Evolutionary conservation across 1,140 invertebrate genomes (phyloP).

Genomic region (Scaptomyza graminum): DNA sequence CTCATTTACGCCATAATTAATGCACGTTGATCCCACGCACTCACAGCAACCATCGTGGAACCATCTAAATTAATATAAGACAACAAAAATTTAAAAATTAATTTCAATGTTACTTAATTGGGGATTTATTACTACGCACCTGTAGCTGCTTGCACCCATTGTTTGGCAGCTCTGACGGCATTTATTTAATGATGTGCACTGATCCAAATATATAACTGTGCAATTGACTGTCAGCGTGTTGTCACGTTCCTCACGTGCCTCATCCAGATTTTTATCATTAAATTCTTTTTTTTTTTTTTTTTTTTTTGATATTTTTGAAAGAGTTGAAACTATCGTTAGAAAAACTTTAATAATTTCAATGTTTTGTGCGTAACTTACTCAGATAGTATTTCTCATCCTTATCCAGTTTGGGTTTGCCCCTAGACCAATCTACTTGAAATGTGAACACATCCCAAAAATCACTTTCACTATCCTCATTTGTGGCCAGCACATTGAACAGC

Average conservation of each 20-base stretch:
- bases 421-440: constrained; percentile 88
- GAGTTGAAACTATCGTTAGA: neutral
- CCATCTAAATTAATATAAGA: constrained; percentile 87
- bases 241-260: constrained; percentile 82
- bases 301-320: no score
- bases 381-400: constrained; percentile 76
- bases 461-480: constrained; percentile 84
- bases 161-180: constrained; percentile 84
- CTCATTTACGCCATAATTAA: constrained; percentile 96
- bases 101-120: neutral
- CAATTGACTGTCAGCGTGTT: constrained; percentile 91
- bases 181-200: constrained; percentile 95
- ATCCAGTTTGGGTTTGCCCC: constrained; percentile 73
- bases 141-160: constrained; percentile 79
- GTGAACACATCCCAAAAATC: constrained; percentile 90
- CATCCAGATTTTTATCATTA: constrained; percentile 75
- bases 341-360: neutral
- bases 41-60: constrained; percentile 98
- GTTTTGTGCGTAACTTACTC: constrained; percentile 50
- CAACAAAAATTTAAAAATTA: neutral
- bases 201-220: constrained; percentile 95
- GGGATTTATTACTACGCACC: constrained; percentile 39
- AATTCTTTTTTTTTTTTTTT: constrained; percentile 49
- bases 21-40: constrained; percentile 94
- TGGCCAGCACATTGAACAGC: constrained; percentile 92